Percentiles rank a stretch among this genome's conserved stretches.
phyloP scores from a whole-genome alignment of 2,113 vertebrate genomes.

The Dasyurus viverrinus region DNA sequence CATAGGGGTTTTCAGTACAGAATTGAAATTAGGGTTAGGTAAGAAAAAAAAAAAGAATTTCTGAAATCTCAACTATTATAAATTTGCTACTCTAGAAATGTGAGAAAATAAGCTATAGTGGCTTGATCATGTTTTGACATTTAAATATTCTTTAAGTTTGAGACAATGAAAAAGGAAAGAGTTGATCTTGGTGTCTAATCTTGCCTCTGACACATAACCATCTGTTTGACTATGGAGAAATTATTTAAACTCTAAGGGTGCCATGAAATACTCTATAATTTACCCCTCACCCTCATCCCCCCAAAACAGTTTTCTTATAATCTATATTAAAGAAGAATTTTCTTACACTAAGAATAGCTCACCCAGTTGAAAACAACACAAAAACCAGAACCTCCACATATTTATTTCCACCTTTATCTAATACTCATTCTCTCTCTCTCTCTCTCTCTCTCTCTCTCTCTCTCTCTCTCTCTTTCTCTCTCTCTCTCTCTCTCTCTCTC shows the following conservation, averaged over 20 bases:
- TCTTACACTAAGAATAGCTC: neutral
- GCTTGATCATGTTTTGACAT: neutral
- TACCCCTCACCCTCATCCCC: neutral
- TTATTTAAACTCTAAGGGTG: neutral
- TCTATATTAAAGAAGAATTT: neutral
- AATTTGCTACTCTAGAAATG: neutral
- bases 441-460: neutral
- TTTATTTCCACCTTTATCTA: neutral
- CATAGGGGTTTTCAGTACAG: neutral
- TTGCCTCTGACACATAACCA: neutral
- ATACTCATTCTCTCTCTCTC: neutral
- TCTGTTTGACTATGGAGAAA: neutral
- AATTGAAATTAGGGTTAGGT: conserved; percentile 32
- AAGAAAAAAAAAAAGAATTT: neutral
- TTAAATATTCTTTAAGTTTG: neutral
- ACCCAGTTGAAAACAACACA: neutral
- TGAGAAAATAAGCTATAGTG: neutral
- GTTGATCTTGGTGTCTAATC: neutral
- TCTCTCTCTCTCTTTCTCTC: too few species aligned
- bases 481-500: too few species aligned
- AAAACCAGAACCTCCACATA: neutral
- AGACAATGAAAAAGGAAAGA: neutral
- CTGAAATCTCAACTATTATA: neutral
- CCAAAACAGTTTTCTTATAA: neutral
- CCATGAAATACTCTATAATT: neutral